phyloP scores from a whole-genome alignment of 2,888 invertebrate genomes.

The Pristionchus fissidentatus region DNA sequence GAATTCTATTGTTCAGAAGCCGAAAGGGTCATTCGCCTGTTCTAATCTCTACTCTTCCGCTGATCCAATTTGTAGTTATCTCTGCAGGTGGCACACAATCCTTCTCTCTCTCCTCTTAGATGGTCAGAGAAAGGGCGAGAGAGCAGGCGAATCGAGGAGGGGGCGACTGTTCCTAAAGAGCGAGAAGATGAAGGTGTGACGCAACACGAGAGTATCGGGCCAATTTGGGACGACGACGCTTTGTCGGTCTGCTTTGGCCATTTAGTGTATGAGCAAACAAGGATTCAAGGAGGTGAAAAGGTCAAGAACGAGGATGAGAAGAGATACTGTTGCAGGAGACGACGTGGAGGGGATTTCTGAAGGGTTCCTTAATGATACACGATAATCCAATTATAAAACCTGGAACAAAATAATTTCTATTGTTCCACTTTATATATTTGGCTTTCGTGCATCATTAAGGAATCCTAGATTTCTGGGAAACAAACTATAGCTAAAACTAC shows the following conservation, averaged over 20 bases:
- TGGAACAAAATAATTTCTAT: too few relatives aligned
- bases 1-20: too few relatives aligned
- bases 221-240: conserved; percentile 25
- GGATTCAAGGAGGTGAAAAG: conserved; percentile 6
- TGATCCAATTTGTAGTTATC: conserved; percentile 34
- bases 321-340: not conserved
- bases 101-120: not conserved
- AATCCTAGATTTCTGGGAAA: too few relatives aligned
- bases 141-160: not conserved
- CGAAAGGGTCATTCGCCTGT: conserved; percentile 14
- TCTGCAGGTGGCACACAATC: conserved; percentile 35
- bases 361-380: too few relatives aligned
- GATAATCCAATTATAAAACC: too few relatives aligned
- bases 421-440: too few relatives aligned
- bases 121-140: conserved; percentile 5
- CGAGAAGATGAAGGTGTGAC: too few relatives aligned
- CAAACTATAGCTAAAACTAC: too few relatives aligned
- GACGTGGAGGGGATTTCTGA: not conserved
- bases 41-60: not conserved
- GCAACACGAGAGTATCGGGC: not conserved
- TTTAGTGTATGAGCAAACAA: conserved; percentile 3
- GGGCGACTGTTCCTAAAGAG: not conserved
- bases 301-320: too few relatives aligned
- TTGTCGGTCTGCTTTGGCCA: conserved; percentile 1
- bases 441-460: too few relatives aligned